Base-by-base conservation (phyloP, 2,888 invertebrate genomes). In the Erynnis tages region DNA sequence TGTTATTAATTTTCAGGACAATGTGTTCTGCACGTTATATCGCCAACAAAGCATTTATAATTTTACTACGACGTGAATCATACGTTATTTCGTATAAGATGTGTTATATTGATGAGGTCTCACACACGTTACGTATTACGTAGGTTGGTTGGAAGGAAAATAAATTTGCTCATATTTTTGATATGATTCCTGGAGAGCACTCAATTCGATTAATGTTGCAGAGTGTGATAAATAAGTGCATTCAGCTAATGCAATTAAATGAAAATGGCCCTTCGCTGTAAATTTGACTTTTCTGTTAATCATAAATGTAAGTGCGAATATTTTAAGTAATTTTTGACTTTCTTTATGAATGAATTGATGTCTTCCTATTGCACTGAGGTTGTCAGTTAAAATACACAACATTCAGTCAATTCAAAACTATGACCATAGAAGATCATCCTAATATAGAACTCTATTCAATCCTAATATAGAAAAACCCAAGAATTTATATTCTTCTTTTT, bases 31-130 rank as follows among this genome's bases (percentile, higher is more conserved):
- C 43, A 48, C 50, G 54, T 54, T 46, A 38, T 54, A 60, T 56
- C 50, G 57, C 48, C 41, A 47, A 40, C 52, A 2, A 35, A 30
- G 16, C 53, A 59, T 60, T 58, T 54, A 53, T 53, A 41, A 55
- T 58, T n/a, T n/a, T n/a, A n/a, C n/a, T 41, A 54, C 30, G 55
- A 55, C 52, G 45, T 45, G 43, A 23, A 37, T 55, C 54, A 54
- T 58, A 57, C 25, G 48, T 58, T 54, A 56, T 21, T 29, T 53
- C 44, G 21, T 27, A 21, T 35, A 44, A 40, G 35, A 50, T 29
- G n/a, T 35, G 27, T 19, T 34, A 45, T 45, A 45, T 45, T 34
- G 45, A 45, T 34, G 45, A 45, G 21, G 11, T 44, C 21, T 32
- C 44, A 44, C 14, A 23, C 17, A 34, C 5, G 25, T 6, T 17